Conservation (phyloP, 2,888 invertebrate genomes). For the Pyrgus malvae region DNA sequence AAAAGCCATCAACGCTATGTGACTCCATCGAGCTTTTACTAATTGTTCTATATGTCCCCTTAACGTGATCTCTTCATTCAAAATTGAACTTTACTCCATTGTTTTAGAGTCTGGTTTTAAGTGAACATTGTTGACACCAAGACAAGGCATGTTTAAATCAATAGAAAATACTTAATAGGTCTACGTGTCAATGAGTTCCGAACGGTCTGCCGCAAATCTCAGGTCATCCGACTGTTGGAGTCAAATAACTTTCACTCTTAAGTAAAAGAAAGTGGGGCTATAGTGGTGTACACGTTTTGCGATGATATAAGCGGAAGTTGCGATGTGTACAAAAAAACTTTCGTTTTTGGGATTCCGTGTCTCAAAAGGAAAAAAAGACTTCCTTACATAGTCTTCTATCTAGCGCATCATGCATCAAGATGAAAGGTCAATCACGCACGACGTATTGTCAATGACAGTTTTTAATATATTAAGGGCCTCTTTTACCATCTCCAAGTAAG, state of each 20-base stretch:
- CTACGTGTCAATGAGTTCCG: slow-evolving; percentile 28
- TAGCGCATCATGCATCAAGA: no score
- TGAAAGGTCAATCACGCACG: no score
- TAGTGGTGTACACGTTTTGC: slow-evolving; percentile 33
- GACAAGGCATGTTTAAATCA: neutral
- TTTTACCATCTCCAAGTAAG: no score
- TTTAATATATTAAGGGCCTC: no score
- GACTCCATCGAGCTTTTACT: slow-evolving; percentile 14
- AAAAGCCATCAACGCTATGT: slow-evolving; percentile 17
- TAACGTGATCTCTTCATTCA: neutral
- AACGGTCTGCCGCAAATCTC: slow-evolving; percentile 20
- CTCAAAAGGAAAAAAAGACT: no score
- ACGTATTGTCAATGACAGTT: no score
- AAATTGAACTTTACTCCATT: neutral
- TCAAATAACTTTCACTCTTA: slow-evolving; percentile 39
- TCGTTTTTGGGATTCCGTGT: no score
- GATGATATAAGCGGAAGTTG: slow-evolving; percentile 37
- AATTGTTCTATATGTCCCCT: slow-evolving; percentile 1
- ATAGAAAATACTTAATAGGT: slow-evolving; percentile 29
- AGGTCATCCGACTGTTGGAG: slow-evolving; percentile 9
- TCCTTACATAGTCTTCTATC: no score
- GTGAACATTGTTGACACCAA: neutral
- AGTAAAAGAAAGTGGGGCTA: slow-evolving; percentile 35
- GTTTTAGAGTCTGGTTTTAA: neutral
- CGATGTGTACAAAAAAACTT: slow-evolving; percentile 38